Base-by-base conservation (phyloP, 2,888 invertebrate species). In the Lamproptera curius region DNA sequence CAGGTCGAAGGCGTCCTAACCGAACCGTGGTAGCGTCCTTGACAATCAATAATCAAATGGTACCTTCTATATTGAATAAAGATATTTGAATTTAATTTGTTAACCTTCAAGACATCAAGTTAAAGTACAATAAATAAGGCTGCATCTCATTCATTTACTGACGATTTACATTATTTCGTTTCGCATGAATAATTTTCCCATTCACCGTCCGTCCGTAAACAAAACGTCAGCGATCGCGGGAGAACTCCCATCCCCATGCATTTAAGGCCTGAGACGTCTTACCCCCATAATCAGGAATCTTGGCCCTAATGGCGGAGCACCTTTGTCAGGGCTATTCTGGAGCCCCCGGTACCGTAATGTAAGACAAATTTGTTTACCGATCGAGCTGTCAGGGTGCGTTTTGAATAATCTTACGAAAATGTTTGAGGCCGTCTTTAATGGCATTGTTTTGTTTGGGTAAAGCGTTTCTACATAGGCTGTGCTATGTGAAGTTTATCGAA, bases 321-420 rank as follows among this genome's bases (percentile, higher is more conserved):
- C 70, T 77, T 74, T 65, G 56, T n/a, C 57, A 59, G 41, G 66
- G 61, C 56, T 76, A 85, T 83, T 82, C 81, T 84, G 70, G 68
- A 62, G 50, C 57, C 58, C 63, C 63, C 66, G 66, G 57, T 60
- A 60, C 69, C 65, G 74, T 84, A 85, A 84, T 84, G 76, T 79
- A 79, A 80, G 37, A 70, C 79, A 84, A 86, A 85, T 86, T 84
- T 86, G 84, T 84, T 86, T 84, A 84, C 84, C 70, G 81, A 81
- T 77, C 78, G 71, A 53, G 62, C 64, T 62, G 65, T 51, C 50
- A 50, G 53, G 35, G 35, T 16, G 46, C 3, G 6, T 20, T 6
- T 20, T 6, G n/a, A n/a, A n/a, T n/a, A n/a, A n/a, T n/a, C n/a
- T n/a, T n/a, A n/a, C n/a, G n/a, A n/a, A n/a, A n/a, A n/a, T n/a